Evolutionary conservation across 2,888 invertebrate genomes (phyloP).

Genomic region (Hetaerina titia): DNA sequence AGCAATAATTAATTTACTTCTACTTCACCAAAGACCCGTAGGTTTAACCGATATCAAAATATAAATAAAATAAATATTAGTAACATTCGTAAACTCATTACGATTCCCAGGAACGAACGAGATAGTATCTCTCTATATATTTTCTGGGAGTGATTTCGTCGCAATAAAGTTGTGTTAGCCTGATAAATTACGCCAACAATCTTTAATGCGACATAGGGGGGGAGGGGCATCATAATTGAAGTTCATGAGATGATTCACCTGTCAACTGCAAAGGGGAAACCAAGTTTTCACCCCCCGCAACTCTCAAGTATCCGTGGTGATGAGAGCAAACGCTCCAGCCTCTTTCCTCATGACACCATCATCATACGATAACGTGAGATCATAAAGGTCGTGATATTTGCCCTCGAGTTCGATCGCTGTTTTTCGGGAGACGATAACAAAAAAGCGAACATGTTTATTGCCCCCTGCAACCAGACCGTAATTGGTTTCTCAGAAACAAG

Average conservation of each 20-base stretch:
- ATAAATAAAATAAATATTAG: too few species aligned
- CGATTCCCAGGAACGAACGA: too few species aligned
- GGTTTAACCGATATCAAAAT: too few species aligned
- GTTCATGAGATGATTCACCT: neutral
- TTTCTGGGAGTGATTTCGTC: neutral
- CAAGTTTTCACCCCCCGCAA: neutral
- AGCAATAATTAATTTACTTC: too few species aligned
- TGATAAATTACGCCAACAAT: neutral
- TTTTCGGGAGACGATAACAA: neutral
- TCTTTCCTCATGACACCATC: neutral
- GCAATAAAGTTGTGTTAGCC: neutral
- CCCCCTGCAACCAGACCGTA: neutral
- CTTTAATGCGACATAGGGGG: neutral
- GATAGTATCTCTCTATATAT: neutral
- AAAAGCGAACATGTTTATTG: constrained; percentile 8
- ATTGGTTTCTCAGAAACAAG: constrained; percentile 31
- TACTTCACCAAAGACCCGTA: too few species aligned
- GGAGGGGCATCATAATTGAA: neutral
- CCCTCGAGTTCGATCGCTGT: constrained; percentile 13
- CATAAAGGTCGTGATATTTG: neutral
- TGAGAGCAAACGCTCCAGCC: neutral
- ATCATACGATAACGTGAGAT: neutral
- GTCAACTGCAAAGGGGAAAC: neutral
- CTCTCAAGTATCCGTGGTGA: neutral
- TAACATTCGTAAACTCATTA: too few species aligned